Base-by-base conservation (phyloP, 2,797 vertebrate species). In the Eleutherodactylus coqui region DNA sequence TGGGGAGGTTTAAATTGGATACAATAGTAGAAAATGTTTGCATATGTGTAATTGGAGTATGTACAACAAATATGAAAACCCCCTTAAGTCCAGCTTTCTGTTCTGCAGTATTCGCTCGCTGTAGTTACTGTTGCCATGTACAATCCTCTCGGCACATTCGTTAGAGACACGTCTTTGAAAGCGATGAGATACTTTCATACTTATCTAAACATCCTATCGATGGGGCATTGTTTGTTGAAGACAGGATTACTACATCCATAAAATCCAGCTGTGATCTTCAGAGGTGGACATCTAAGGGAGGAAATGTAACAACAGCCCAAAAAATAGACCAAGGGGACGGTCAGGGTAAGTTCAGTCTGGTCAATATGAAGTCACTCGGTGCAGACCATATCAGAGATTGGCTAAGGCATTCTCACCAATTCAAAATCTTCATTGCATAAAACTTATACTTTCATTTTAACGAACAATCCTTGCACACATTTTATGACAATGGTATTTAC, bases 401-500 rank as follows among this genome's bases (percentile, higher is more conserved):
- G 11, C 27, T 60, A 60, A 60, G 11, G 58, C 8, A 13, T 29
- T 10, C 60, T 16, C 9, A 34, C 32, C 8, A 36, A 24, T 41
- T 8, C 24, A n/a, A n/a, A 43, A 70, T 70, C 8, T 13, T 70
- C 13, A 5, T 11, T 58, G 10, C 60, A 67, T 62, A 24, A 27
- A 49, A 80, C 69, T 1, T 34, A 43, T 80, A 51, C 4, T 51
- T 69, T 69, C 4, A n/a, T 19, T 69, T 82, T 27, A 38, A 41
- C 11, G 53, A 53, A 5, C 67, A 72, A 72, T 41, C 45, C 34
- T 72, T 73, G 36, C n/a, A 41, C n/a, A n/a, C n/a, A 10, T 72
- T 72, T 72, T 72, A 82, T 55, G 24, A 77, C 70, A 84, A 84
- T 76, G 70, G 53, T 75, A 36, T 84, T 84, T 84, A 67, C 82